These are phyloP conservation scores for Chrysolophus pictus DNA, from an alignment of 2,797 vertebrate genomes.

Conservation along the genomic window DNA sequence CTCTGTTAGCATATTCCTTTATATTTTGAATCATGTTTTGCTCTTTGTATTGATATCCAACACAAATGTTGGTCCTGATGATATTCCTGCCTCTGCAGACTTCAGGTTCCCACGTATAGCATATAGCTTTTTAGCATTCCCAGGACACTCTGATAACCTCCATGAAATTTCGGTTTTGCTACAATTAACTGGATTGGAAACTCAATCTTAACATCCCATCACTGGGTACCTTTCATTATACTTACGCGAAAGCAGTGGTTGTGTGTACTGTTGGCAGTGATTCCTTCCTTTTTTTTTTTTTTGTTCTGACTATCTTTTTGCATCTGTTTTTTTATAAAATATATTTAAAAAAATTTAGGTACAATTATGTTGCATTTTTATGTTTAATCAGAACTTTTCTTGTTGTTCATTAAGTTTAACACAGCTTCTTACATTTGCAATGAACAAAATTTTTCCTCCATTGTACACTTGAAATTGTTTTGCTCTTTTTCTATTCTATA, in stretches of 20 bases:
- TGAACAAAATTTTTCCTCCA: neutral
- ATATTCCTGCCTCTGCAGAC: neutral
- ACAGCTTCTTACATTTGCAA: neutral
- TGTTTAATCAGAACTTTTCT: neutral
- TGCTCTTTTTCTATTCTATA: neutral
- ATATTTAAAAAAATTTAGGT: neutral
- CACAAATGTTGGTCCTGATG: neutral
- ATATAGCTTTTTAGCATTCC: neutral
- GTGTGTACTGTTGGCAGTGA: neutral
- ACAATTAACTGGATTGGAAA: neutral
- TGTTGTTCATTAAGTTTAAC: neutral
- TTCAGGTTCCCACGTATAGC: neutral
- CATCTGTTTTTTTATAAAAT: neutral
- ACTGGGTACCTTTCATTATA: neutral
- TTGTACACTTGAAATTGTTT: neutral
- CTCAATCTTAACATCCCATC: neutral
- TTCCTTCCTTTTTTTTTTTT: neutral
- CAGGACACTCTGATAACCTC: rapidly evolving
- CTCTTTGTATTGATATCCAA: neutral
- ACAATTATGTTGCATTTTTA: neutral
- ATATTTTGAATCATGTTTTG: neutral
- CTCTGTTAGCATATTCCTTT: neutral
- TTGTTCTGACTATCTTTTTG: neutral
- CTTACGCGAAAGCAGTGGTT: neutral
- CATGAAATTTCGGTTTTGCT: neutral